phyloP scores from a whole-genome alignment of 2,113 vertebrate genomes.

The Larimichthys polyactis region DNA sequence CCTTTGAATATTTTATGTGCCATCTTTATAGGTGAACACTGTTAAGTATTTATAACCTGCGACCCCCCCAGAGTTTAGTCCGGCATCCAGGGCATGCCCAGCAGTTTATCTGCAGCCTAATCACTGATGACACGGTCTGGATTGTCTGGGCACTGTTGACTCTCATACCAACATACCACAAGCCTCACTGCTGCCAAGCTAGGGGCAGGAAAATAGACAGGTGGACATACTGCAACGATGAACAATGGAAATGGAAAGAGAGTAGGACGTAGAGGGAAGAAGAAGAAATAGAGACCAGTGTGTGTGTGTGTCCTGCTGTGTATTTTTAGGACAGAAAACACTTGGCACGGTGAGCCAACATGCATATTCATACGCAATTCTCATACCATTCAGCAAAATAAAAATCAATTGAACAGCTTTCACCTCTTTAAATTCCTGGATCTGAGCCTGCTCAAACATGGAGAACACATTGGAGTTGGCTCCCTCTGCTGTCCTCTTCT shows the following conservation, averaged over 20 bases:
- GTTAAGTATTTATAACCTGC: conserved; percentile 70
- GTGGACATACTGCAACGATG: conserved; percentile 63
- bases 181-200: conserved; percentile 44
- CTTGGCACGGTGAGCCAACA: background rate
- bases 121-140: conserved; percentile 74
- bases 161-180: conserved; percentile 71
- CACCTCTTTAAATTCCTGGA: conserved; percentile 99
- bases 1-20: conserved; percentile 10
- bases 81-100: conserved; percentile 67
- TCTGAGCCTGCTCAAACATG: conserved; percentile 98
- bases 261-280: conserved; percentile 12
- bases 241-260: conserved; percentile 65
- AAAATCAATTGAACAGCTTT: conserved; percentile 16
- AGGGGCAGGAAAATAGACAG: conserved; percentile 64
- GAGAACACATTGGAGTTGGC: conserved; percentile 98
- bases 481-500: conserved; percentile 92
- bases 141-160: conserved; percentile 59
- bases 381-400: background rate
- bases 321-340: background rate
- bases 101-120: conserved; percentile 73
- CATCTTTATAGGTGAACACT: conserved; percentile 39
- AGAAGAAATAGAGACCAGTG: conserved; percentile 13
- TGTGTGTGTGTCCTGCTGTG: background rate
- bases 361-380: background rate
- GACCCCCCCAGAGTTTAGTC: conserved; percentile 31